These are phyloP conservation scores for Carcinoscorpius rotundicauda DNA, from an alignment of 1,140 invertebrate genomes.

Conservation along the genomic window DNA sequence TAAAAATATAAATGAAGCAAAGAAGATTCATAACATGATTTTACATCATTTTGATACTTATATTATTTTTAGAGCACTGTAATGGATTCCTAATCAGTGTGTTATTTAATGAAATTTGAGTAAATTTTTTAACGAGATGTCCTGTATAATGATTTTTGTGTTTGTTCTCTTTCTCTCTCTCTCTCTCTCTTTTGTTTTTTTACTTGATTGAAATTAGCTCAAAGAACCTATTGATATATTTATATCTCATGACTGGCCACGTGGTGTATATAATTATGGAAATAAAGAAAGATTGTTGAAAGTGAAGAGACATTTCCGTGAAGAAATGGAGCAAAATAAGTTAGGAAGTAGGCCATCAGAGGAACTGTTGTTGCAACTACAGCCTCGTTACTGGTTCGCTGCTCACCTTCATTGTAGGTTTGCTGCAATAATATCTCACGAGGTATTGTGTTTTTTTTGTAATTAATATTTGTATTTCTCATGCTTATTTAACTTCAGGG, in stretches of 20 bases:
- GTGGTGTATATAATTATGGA: constrained; percentile 74
- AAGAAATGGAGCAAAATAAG: constrained; percentile 63
- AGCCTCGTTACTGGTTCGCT: constrained; percentile 90
- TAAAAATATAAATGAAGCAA: too few species aligned
- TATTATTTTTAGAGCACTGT: too few species aligned
- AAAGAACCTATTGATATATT: constrained; percentile 65
- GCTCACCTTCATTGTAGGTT: constrained; percentile 97
- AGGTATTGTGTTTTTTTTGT: constrained; percentile 21
- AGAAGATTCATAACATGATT: too few species aligned
- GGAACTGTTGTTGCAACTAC: constrained; percentile 60
- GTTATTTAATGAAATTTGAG: constrained; percentile 3
- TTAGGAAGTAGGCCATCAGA: constrained; percentile 73
- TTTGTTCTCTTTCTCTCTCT: constrained; percentile 4
- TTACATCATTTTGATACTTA: too few species aligned
- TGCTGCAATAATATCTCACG: constrained; percentile 66
- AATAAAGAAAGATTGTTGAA: constrained; percentile 58
- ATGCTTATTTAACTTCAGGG: too few species aligned
- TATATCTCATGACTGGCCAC: constrained; percentile 95
- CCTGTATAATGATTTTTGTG: background rate
- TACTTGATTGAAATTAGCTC: constrained; percentile 42
- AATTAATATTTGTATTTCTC: too few species aligned
- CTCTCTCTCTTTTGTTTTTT: constrained; percentile 27
- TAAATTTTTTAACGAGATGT: background rate
- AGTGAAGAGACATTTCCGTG: constrained; percentile 71
- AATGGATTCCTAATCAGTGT: too few species aligned